These are phyloP conservation scores for Danaus plexippus DNA, from an alignment of 1,140 invertebrate species.

Conservation along the genomic window DNA sequence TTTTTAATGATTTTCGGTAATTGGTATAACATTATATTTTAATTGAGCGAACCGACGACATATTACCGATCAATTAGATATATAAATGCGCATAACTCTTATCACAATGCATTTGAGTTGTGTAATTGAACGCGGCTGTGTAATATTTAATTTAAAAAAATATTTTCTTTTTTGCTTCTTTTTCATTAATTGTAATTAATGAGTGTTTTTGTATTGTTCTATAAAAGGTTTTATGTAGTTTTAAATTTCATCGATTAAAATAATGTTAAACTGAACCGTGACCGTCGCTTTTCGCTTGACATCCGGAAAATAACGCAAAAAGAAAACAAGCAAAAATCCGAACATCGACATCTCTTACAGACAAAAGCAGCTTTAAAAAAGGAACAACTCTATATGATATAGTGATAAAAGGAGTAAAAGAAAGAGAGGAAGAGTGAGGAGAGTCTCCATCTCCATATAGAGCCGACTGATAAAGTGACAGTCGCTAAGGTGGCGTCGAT, in stretches of 20 bases:
- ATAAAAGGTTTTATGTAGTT: no score
- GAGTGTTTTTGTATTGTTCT: no score
- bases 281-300: conserved; percentile 21
- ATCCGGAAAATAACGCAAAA: conserved; percentile 1
- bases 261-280: neutral
- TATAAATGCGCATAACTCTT: conserved; percentile 22
- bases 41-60: conserved; percentile 32
- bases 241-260: neutral
- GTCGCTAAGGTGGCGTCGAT: conserved; percentile 53
- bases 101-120: conserved; percentile 19
- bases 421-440: neutral
- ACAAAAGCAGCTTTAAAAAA: conserved; percentile 23
- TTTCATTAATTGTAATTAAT: no score
- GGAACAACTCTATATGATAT: neutral
- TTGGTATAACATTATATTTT: conserved; percentile 36
- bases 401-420: conserved; percentile 6
- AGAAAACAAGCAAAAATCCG: conserved; percentile 5
- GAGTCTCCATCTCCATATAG: conserved; percentile 11
- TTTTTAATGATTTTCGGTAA: conserved; percentile 17
- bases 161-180: no score
- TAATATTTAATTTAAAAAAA: no score
- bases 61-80: conserved; percentile 31
- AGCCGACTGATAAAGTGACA: conserved; percentile 28
- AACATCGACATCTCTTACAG: conserved; percentile 22
- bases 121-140: conserved; percentile 29